Percentiles rank a stretch among this genome's conserved stretches.
These are phyloP conservation scores for Mustelus asterias DNA, from an alignment of 2,113 vertebrate species.

Conservation along the genomic window DNA sequence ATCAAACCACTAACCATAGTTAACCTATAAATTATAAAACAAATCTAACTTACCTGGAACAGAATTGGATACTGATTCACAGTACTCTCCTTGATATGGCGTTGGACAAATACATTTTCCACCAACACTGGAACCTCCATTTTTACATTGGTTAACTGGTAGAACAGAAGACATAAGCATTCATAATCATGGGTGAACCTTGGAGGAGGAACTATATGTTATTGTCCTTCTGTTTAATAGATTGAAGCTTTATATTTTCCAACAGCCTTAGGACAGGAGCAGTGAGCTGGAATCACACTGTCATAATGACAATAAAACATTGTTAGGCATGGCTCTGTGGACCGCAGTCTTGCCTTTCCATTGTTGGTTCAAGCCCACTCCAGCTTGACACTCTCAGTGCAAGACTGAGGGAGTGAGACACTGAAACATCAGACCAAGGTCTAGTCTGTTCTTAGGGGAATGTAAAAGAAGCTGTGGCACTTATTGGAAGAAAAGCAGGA, in stretches of 20 bases:
- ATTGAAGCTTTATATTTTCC: background rate
- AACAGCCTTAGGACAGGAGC: background rate
- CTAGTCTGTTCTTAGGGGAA: too few relatives aligned
- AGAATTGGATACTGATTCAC: background rate
- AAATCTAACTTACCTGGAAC: background rate
- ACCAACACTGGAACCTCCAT: background rate
- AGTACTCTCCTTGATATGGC: background rate
- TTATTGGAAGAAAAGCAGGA: too few relatives aligned
- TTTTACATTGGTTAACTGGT: background rate
- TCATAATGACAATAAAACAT: too few relatives aligned
- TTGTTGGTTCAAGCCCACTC: too few relatives aligned
- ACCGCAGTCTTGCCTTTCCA: too few relatives aligned
- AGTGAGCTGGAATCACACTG: too few relatives aligned
- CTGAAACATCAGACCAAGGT: too few relatives aligned
- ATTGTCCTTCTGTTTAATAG: background rate
- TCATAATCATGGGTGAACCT: background rate
- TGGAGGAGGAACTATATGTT: background rate
- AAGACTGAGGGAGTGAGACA: too few relatives aligned
- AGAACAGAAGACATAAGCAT: background rate
- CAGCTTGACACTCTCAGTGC: too few relatives aligned
- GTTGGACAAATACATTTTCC: background rate
- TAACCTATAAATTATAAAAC: background rate
- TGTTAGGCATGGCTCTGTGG: too few relatives aligned
- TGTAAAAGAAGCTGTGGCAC: too few relatives aligned
- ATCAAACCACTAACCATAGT: background rate